Evolutionary conservation across 2,888 invertebrate genomes (phyloP).

Genomic region (Neelides folsomi): DNA sequence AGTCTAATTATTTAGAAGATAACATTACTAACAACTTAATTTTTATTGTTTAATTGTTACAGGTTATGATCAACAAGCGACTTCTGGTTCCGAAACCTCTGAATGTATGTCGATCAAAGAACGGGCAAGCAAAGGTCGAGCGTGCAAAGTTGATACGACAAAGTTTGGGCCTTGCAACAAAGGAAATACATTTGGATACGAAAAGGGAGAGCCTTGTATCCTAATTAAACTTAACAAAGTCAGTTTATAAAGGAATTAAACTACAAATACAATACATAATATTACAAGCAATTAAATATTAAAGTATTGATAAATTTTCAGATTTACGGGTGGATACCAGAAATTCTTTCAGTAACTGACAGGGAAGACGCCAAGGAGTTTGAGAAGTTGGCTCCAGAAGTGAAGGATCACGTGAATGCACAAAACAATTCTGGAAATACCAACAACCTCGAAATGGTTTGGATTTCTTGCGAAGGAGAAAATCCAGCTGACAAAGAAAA

Average conservation of each 20-base stretch:
- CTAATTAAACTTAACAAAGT: constrained; percentile 95
- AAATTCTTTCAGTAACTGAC: constrained; percentile 33
- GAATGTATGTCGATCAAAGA: neutral
- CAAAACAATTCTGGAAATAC: neutral
- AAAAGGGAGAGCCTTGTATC: constrained; percentile 75
- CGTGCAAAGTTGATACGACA: constrained; percentile 61
- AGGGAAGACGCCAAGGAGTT: neutral
- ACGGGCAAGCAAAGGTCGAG: neutral
- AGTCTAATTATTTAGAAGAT: too few species aligned
- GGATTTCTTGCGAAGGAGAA: constrained; percentile 90
- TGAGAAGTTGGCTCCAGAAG: neutral
- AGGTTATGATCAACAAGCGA: too few species aligned
- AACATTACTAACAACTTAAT: too few species aligned
- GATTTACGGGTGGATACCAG: constrained; percentile 81
- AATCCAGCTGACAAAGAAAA: constrained; percentile 86
- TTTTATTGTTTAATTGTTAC: too few species aligned
- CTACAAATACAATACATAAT: too few species aligned
- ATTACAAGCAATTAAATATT: too few species aligned
- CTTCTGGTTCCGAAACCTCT: too few species aligned
- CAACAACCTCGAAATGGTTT: constrained; percentile 53
- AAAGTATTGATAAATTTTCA: too few species aligned
- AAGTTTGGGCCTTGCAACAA: constrained; percentile 63
- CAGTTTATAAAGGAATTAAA: too few species aligned
- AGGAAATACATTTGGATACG: constrained; percentile 70
- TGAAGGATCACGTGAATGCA: neutral